phyloP scores from a whole-genome alignment of 2,888 invertebrate genomes.

The Lymantria monacha region DNA sequence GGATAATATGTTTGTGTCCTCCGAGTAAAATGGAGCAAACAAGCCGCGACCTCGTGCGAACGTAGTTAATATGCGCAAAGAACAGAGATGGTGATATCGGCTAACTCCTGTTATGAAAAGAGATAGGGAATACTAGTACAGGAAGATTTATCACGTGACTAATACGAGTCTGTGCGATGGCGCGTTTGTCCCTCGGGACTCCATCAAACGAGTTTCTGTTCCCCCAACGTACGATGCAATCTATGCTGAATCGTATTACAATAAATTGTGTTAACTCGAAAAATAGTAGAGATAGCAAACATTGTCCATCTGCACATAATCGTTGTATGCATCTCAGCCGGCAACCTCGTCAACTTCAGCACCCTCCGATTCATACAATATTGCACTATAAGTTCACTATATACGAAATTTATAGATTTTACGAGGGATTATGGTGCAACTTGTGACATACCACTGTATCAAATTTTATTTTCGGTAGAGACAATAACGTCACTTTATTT shows the following conservation, averaged over 20 bases:
- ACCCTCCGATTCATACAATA: slow-evolving; percentile 64
- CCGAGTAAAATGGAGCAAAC: slow-evolving; percentile 54
- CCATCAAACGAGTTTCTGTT: slow-evolving; percentile 80
- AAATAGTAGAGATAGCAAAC: slow-evolving; percentile 81
- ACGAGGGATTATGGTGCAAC: slow-evolving; percentile 74
- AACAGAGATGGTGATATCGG: slow-evolving; percentile 59
- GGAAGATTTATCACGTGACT: slow-evolving; percentile 81
- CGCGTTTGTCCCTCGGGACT: slow-evolving; percentile 73
- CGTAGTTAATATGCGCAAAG: slow-evolving; percentile 62
- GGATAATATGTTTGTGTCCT: slow-evolving; percentile 29
- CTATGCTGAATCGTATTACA: slow-evolving; percentile 83
- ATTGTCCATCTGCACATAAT: slow-evolving; percentile 80
- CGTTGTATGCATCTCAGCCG: slow-evolving; percentile 54
- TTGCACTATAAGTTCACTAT: slow-evolving; percentile 36
- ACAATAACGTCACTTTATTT: too few species aligned
- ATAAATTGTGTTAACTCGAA: slow-evolving; percentile 82
- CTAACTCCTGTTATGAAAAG: slow-evolving; percentile 51
- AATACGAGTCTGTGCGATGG: slow-evolving; percentile 75
- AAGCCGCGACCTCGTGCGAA: slow-evolving; percentile 54
- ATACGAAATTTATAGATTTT: slow-evolving; percentile 76
- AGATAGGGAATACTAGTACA: slow-evolving; percentile 61
- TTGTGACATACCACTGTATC: slow-evolving; percentile 70
- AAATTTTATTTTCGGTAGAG: slow-evolving; percentile 77
- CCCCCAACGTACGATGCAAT: slow-evolving; percentile 79
- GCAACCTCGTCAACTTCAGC: slow-evolving; percentile 44